A percentile compares a stretch with the other conserved stretches of the same genome.
These are phyloP conservation scores for Festucalex cinctus DNA, from an alignment of 2,113 vertebrate species.

Conservation along the genomic window DNA sequence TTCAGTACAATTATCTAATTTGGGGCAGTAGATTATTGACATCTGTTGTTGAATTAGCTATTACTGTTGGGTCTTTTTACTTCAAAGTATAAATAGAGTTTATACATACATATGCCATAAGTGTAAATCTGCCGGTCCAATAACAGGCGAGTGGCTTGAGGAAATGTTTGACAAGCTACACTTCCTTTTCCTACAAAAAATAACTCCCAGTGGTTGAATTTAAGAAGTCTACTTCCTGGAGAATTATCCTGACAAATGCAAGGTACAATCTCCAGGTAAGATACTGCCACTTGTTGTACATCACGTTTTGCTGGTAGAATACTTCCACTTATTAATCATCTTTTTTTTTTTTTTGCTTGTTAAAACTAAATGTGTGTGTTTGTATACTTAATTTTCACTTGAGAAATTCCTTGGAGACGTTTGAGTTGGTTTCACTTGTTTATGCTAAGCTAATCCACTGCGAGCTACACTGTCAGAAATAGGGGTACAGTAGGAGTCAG, in stretches of 20 bases:
- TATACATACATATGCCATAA: neutral
- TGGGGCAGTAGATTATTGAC: constrained; percentile 10
- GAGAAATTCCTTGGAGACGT: neutral
- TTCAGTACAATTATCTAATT: constrained; percentile 27
- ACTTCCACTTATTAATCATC: neutral
- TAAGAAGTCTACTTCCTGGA: neutral
- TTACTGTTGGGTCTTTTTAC: neutral
- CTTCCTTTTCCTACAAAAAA: neutral
- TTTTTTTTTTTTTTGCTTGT: neutral
- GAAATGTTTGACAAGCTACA: neutral
- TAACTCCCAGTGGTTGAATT: neutral
- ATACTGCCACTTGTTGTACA: neutral
- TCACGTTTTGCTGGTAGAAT: too few relatives aligned
- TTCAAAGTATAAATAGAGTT: neutral
- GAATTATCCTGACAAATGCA: neutral
- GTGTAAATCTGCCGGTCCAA: neutral
- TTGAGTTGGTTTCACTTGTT: neutral
- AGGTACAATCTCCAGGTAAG: neutral
- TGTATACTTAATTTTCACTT: neutral
- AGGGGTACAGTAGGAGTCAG: neutral
- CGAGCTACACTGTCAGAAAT: neutral
- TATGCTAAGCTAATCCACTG: neutral
- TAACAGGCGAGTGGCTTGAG: neutral
- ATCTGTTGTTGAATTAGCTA: constrained; percentile 1
- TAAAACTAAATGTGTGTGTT: neutral